A percentile compares a stretch with the other conserved stretches of the same genome.
phyloP scores from a whole-genome alignment of 2,888 invertebrate genomes.

The Nemapogon koenigi region DNA sequence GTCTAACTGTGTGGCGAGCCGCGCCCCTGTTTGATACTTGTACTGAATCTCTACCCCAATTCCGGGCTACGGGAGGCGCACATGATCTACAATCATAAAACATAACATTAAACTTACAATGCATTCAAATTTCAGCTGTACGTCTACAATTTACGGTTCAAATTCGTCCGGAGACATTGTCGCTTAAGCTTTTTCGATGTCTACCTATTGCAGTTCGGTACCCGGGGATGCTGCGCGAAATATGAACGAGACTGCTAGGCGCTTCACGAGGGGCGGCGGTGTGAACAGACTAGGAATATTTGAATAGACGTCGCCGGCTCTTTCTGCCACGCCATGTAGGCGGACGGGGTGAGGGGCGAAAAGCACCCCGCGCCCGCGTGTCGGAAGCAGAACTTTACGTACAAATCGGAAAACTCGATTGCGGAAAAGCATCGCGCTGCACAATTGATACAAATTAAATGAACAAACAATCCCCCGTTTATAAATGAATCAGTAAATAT shows the following conservation, averaged over 20 bases:
- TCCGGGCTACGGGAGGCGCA: conserved; percentile 53
- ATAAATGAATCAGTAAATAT: too few relatives aligned
- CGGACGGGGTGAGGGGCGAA: conserved; percentile 26
- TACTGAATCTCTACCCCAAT: conserved; percentile 65
- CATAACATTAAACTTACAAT: too few relatives aligned
- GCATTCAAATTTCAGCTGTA: not conserved
- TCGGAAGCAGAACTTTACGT: conserved; percentile 41
- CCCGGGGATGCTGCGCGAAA: conserved; percentile 68
- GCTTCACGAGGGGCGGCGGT: conserved; percentile 42
- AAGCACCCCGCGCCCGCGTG: conserved; percentile 37
- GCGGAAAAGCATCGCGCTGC: conserved; percentile 7
- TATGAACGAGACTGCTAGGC: conserved; percentile 66
- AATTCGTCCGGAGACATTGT: conserved; percentile 4
- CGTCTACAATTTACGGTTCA: too few relatives aligned
- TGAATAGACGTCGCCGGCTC: conserved; percentile 58
- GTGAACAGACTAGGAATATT: conserved; percentile 58
- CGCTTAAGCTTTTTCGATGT: conserved; percentile 41
- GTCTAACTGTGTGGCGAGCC: conserved; percentile 65
- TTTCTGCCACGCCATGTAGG: conserved; percentile 26
- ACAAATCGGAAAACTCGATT: conserved; percentile 33
- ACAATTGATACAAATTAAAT: conserved; percentile 5
- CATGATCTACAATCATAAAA: conserved; percentile 20
- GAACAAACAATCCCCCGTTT: too few relatives aligned
- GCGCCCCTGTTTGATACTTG: conserved; percentile 64
- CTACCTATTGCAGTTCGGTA: conserved; percentile 57